These are phyloP conservation scores for Geophilus truncorum DNA, from an alignment of 2,888 invertebrate genomes.

Conservation along the genomic window DNA sequence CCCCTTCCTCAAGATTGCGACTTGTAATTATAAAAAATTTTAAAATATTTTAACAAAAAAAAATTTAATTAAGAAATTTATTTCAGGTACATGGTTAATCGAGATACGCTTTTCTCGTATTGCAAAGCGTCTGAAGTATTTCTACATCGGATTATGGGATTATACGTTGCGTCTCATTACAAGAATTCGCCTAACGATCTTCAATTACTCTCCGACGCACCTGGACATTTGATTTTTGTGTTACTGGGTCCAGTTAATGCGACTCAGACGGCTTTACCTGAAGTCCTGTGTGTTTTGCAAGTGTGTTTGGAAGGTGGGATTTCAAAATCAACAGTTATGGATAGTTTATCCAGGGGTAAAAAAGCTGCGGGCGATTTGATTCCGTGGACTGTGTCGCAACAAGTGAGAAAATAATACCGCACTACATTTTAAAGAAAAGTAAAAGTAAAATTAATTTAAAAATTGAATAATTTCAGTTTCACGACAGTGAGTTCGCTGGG, in stretches of 20 bases:
- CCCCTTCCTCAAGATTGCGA: constrained; percentile 86
- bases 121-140: constrained; percentile 90
- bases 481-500: constrained; percentile 87
- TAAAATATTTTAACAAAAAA: background rate
- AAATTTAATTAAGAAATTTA: constrained; percentile 23
- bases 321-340: constrained; percentile 62
- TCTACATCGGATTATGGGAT: constrained; percentile 81
- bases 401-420: constrained; percentile 29
- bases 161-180: constrained; percentile 97
- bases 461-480: constrained; percentile 65
- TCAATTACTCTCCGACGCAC: constrained; percentile 97
- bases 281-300: constrained; percentile 89
- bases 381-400: constrained; percentile 94
- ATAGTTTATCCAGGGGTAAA: constrained; percentile 76
- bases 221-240: constrained; percentile 95
- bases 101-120: constrained; percentile 94
- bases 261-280: constrained; percentile 67
- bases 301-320: constrained; percentile 63
- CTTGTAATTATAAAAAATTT: constrained; percentile 49
- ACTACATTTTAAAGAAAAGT: background rate
- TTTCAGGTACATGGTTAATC: constrained; percentile 42
- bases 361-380: constrained; percentile 94
- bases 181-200: constrained; percentile 98
- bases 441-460: background rate
- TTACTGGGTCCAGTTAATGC: constrained; percentile 78